These are phyloP conservation scores for Spodoptera frugiperda DNA, from an alignment of 1,140 invertebrate species.

Conservation along the genomic window DNA sequence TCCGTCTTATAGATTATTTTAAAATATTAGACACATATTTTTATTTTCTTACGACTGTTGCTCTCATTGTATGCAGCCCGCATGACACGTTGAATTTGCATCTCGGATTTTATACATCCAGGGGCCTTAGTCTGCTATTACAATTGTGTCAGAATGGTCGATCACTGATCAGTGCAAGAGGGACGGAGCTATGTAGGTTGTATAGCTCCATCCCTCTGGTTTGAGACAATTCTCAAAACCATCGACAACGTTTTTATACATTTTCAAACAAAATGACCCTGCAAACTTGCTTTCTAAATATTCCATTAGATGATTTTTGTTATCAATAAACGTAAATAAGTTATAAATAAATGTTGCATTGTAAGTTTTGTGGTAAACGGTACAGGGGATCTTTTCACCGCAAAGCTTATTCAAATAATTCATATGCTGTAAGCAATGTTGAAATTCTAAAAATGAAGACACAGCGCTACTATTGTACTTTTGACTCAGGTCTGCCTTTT, in stretches of 20 bases:
- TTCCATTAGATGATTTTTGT: slow-evolving; percentile 33
- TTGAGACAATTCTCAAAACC: slow-evolving; percentile 40
- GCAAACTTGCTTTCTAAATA: slow-evolving; percentile 44
- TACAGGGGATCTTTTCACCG: slow-evolving; percentile 37
- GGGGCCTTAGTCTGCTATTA: too few relatives aligned
- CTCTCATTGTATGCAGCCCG: too few relatives aligned
- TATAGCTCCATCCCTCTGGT: too few relatives aligned
- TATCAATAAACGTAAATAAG: slow-evolving; percentile 42
- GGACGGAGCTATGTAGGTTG: too few relatives aligned
- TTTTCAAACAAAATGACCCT: not conserved
- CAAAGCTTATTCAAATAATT: slow-evolving; percentile 62
- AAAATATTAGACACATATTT: too few relatives aligned
- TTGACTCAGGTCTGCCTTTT: not conserved
- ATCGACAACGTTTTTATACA: slow-evolving; percentile 14
- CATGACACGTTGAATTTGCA: too few relatives aligned
- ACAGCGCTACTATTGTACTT: slow-evolving; percentile 31
- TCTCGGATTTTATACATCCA: too few relatives aligned
- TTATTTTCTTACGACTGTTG: too few relatives aligned
- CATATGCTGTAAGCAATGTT: slow-evolving; percentile 62
- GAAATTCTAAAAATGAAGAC: slow-evolving; percentile 58
- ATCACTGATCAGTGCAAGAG: too few relatives aligned
- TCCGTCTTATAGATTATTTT: too few relatives aligned
- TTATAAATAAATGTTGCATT: slow-evolving; percentile 58
- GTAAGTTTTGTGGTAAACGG: slow-evolving; percentile 51
- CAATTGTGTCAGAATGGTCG: too few relatives aligned